Evolutionary conservation across 2,797 vertebrate species (phyloP).

Genomic region (Martes flavigula): DNA sequence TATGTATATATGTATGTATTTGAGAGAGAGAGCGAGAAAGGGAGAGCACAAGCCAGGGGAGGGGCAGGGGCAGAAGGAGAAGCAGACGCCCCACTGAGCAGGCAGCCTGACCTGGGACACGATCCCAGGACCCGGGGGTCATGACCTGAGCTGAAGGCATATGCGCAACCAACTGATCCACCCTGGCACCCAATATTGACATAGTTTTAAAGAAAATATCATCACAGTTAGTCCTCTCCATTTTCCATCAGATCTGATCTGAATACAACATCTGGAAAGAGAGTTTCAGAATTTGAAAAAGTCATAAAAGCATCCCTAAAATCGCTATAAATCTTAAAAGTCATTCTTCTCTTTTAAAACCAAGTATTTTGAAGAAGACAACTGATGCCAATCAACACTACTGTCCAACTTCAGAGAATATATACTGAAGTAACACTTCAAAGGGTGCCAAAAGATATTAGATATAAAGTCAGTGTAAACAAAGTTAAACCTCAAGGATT

Average conservation of each 20-base stretch:
- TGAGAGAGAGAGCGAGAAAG: too few relatives aligned
- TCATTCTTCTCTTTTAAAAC: conserved; percentile 60
- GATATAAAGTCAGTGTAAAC: conserved; percentile 79
- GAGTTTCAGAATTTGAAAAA: background rate
- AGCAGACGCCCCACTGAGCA: too few relatives aligned
- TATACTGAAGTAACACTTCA: conserved; percentile 45
- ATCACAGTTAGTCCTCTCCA: background rate
- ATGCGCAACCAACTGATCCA: too few relatives aligned
- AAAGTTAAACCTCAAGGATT: conserved; percentile 82
- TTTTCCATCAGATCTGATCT: conserved; percentile 1
- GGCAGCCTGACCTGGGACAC: too few relatives aligned
- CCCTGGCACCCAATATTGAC: too few relatives aligned
- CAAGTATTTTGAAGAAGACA: background rate
- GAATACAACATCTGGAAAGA: background rate
- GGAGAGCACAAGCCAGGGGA: too few relatives aligned
- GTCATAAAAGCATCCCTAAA: background rate
- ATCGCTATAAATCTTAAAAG: background rate
- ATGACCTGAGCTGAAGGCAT: too few relatives aligned
- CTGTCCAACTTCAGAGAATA: conserved; percentile 48
- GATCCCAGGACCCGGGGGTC: too few relatives aligned
- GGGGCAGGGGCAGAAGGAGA: too few relatives aligned
- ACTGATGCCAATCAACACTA: conserved; percentile 27
- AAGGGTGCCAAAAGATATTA: conserved; percentile 74
- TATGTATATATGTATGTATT: background rate
- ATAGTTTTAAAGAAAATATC: conserved; percentile 23